Evolutionary conservation across 1,140 invertebrate species (phyloP), one percentile per base, ranked within the genome.

Genomic region (Colletes latitarsis): DNA sequence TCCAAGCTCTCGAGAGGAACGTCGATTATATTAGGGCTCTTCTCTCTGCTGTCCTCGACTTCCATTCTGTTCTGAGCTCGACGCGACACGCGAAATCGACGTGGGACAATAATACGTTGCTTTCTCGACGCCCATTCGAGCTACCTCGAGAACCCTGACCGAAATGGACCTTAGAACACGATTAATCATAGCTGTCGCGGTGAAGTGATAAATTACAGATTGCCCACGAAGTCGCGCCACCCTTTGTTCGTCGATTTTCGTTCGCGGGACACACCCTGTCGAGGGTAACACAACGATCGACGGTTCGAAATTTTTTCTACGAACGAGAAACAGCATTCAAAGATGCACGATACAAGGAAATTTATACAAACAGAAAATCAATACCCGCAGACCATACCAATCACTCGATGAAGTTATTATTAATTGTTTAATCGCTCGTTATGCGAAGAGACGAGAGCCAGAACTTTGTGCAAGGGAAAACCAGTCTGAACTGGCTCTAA

Each of bases 171-270:
- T 73, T 57, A 41, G 39, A 49, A 19, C 63, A n/a, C 77, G 60
- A 79, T 79, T 57, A 73, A 73, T 79, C 77, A 49, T 49, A 78
- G 58, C 69, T 72, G 69, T 73, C 70, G 60, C 52, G 21, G 17
- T 14, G 2, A 8, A 19, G 4, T 64, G 77, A 73, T 39, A 43
- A 73, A 79, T 79, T 55, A 19, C 69, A 15, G 15, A 49, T 19
- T 4, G 17, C 41, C 5, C 63, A 8, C 8, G 10, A 4, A 19
- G 2, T 3, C 12, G 19, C 46, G 43, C 21, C 55, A 30, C n/a
- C 14, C 41, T 19, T 21, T 19, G 10, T 14, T 49, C 55, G 66
- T 19, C 52, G 19, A 63, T 64, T 77, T 43, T 17, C 57, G 43
- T n/a, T 63, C 55, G 49, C 39, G 19, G 21, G 39, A 63, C 19